These are phyloP conservation scores for Melangyna quadrimaculata DNA, from an alignment of 2,888 invertebrate genomes.

Conservation along the genomic window DNA sequence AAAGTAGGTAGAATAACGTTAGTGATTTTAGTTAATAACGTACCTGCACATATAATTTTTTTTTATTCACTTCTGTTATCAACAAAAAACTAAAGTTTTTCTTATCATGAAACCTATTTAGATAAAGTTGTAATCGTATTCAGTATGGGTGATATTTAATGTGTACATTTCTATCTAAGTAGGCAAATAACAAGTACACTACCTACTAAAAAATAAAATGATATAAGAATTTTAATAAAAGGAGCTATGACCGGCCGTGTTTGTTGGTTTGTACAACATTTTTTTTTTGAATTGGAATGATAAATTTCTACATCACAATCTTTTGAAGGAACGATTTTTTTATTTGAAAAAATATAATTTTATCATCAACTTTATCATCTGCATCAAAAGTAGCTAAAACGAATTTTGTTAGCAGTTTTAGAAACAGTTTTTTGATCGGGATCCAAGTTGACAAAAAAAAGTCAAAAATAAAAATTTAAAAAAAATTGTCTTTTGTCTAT, in stretches of 20 bases:
- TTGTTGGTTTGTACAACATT: no score
- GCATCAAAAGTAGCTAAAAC: no score
- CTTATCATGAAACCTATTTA: background rate
- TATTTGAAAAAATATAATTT: no score
- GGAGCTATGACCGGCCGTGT: background rate
- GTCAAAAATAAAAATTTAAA: no score
- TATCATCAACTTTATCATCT: no score
- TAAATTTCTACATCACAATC: no score
- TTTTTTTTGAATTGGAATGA: no score
- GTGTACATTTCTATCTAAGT: background rate
- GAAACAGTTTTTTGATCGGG: no score
- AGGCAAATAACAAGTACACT: background rate
- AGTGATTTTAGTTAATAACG: background rate
- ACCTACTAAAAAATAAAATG: background rate
- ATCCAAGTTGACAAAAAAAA: no score
- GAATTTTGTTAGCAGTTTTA: no score
- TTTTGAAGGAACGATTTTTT: no score
- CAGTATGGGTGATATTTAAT: background rate
- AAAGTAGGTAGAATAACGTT: background rate
- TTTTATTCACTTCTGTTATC: background rate
- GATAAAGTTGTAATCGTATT: background rate
- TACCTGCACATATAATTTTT: background rate
- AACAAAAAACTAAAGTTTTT: background rate
- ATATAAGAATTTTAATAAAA: background rate
- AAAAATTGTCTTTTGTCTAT: no score